Base-by-base conservation (phyloP, 23 tunicate species). In the Trididemnum miniatum region DNA sequence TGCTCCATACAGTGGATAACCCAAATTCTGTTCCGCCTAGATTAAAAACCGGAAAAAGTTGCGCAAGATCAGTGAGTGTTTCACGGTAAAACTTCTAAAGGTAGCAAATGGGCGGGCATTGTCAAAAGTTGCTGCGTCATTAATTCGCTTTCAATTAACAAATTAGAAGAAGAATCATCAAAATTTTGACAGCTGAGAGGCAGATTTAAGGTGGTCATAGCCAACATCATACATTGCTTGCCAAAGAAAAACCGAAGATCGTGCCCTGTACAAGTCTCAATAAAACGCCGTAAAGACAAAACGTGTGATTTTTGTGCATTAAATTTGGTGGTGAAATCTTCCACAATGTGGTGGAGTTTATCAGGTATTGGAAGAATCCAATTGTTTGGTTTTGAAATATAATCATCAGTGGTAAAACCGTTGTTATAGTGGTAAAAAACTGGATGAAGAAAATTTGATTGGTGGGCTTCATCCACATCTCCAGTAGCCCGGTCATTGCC, bases 351-450 rank as follows among this genome's bases (percentile, higher is more conserved):
- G 57, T 84, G 97, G 28, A 91, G 74, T 34, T 84, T 79, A 35
- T 86, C 84, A 23, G 97, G 97, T 12, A 91, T 59, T 0, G 97
- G 97, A 0, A 91, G 65, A 59, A 85, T 65, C 90, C 90, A 91
- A 31, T 81, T 86, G 20, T 37, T 26, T 15, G 97, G 97, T 24
- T 72, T 66, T 4, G 40, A 24, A 0, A 91, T 2, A 25, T 35
- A 76, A 4, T 51, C 50, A 7, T 26, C 31, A 15, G 76, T 65
- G 2, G 65, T 35, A 2, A 78, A 78, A 0, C 60, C 65, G 76
- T 44, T 51, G 2, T 81, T 40, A 44, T 91, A 91, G 52, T 91
- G 82, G 66, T 91, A 91, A 35, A 91, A n/a, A 20, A 91, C 87
- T 20, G 97, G 97, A 72, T 91, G 97, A 0, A 91, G 73, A 39